phyloP scores from a whole-genome alignment of 2,888 invertebrate genomes.

The Chloromyia formosa region DNA sequence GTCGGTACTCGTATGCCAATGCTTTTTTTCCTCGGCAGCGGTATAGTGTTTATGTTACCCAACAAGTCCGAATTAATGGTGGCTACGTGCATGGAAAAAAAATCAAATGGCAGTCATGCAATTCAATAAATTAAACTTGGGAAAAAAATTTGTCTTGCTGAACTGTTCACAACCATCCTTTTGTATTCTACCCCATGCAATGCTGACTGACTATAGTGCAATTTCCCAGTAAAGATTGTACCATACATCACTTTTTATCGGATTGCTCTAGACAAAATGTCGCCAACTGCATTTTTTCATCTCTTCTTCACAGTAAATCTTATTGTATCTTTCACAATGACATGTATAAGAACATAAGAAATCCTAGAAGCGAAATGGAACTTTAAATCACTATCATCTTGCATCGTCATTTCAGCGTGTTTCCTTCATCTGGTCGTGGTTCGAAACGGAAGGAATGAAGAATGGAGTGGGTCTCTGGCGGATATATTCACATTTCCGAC shows the following conservation, averaged over 20 bases:
- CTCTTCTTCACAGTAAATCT: not conserved
- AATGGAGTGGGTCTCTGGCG: not conserved
- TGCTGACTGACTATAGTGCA: not conserved
- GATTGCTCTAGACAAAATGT: constrained; percentile 11
- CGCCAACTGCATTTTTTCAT: constrained; percentile 19
- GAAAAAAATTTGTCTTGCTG: not conserved
- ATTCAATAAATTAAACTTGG: not conserved
- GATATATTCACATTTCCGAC: no score
- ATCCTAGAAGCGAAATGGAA: not conserved
- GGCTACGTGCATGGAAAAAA: not conserved
- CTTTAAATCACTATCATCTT: constrained; percentile 5
- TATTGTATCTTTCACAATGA: not conserved
- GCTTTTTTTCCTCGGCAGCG: no score
- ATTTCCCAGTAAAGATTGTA: not conserved
- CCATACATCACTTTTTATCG: constrained; percentile 3
- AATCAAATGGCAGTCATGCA: not conserved
- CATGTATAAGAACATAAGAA: not conserved
- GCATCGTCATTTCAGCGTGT: not conserved
- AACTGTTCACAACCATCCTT: not conserved
- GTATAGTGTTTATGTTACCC: no score
- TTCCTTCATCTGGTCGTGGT: not conserved
- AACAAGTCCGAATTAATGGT: no score
- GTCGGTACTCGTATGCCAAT: no score
- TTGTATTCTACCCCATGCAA: not conserved
- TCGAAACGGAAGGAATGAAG: not conserved